Conservation (phyloP, 2,113 vertebrate species). For the Chloropsis cyanopogon region DNA sequence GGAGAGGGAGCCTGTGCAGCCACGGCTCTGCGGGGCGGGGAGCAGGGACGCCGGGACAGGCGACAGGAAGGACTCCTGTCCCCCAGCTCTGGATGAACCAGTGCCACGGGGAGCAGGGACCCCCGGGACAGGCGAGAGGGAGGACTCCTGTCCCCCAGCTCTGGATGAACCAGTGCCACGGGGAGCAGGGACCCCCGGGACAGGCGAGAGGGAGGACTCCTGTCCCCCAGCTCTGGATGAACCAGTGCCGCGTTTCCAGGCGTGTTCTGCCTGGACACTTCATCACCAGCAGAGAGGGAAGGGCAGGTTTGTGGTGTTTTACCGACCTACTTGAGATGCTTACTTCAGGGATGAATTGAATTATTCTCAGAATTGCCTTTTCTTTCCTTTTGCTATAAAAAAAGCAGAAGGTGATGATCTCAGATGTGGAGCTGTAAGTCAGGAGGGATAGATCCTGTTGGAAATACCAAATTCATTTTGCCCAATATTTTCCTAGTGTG, state of each 20-base stretch:
- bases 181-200: not conserved
- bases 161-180: fast-evolving
- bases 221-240: fast-evolving
- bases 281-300: not conserved
- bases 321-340: not conserved
- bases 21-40: fast-evolving
- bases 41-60: not conserved
- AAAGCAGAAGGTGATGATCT: not conserved
- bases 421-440: not conserved
- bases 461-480: not conserved
- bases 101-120: not conserved
- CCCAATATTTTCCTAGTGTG: not conserved
- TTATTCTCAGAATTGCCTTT: not conserved
- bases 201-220: fast-evolving
- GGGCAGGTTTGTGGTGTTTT: not conserved
- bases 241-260: fast-evolving
- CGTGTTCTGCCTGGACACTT: not conserved
- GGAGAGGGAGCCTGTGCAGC: not conserved
- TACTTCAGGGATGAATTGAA: not conserved
- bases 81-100: fast-evolving
- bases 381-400: not conserved
- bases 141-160: fast-evolving
- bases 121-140: no score
- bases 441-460: not conserved
- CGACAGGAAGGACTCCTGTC: fast-evolving